A percentile compares a stretch with the other conserved stretches of the same genome.
phyloP scores from a whole-genome alignment of 2,113 vertebrate species.

The Petaurus breviceps region DNA sequence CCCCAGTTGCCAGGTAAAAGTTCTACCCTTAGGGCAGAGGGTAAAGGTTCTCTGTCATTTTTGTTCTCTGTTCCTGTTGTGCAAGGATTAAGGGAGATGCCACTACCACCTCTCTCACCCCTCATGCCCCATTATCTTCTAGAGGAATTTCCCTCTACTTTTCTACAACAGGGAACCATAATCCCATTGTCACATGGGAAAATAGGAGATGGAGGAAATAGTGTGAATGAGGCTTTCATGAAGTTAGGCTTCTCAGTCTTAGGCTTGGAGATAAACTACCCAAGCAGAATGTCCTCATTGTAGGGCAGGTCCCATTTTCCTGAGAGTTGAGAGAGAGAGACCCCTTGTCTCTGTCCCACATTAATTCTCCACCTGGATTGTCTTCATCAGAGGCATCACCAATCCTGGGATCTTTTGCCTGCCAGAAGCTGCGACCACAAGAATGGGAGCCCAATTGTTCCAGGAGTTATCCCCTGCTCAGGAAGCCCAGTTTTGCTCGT shows the following conservation, averaged over 20 bases:
- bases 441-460: background rate
- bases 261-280: background rate
- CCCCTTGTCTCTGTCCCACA: background rate
- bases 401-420: background rate
- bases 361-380: background rate
- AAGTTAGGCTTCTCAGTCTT: background rate
- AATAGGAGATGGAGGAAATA: background rate
- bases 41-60: background rate
- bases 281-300: background rate
- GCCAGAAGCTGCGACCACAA: background rate
- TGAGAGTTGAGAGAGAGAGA: no score
- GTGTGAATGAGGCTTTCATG: background rate
- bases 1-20: background rate
- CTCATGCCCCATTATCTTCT: background rate
- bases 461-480: background rate
- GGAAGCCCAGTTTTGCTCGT: background rate
- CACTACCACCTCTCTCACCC: background rate
- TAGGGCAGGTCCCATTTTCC: background rate
- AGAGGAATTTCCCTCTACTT: background rate
- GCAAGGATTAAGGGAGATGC: background rate
- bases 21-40: background rate
- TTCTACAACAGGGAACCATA: background rate
- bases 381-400: background rate
- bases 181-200: background rate
- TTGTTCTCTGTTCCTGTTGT: background rate